Evolutionary conservation across 2,888 invertebrate genomes (phyloP).

Genomic region (Sturmia bella): DNA sequence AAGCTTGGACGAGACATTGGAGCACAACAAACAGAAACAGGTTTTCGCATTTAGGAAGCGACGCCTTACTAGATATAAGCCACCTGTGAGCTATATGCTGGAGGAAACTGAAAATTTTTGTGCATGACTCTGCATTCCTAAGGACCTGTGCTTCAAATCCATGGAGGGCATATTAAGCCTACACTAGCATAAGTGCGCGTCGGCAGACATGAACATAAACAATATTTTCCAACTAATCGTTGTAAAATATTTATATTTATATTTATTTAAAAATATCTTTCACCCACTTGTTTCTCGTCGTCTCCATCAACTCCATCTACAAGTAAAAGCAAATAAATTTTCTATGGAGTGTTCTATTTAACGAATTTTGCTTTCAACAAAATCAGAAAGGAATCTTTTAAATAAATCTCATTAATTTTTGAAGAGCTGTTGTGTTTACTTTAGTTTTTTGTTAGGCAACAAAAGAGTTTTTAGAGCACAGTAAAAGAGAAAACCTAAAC

Average conservation of each 20-base stretch:
- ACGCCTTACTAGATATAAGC: too few relatives aligned
- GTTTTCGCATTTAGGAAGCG: too few relatives aligned
- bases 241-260: slow-evolving; percentile 15
- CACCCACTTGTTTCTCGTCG: slow-evolving; percentile 13
- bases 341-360: slow-evolving; percentile 14
- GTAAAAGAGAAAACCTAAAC: background rate
- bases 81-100: too few relatives aligned
- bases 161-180: too few relatives aligned
- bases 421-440: slow-evolving; percentile 33
- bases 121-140: too few relatives aligned
- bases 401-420: slow-evolving; percentile 49
- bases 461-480: background rate
- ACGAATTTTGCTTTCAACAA: slow-evolving; percentile 17
- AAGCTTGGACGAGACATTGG: too few relatives aligned
- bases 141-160: too few relatives aligned
- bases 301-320: background rate
- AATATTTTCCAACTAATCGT: slow-evolving; percentile 31
- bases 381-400: slow-evolving; percentile 47
- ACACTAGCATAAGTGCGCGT: too few relatives aligned
- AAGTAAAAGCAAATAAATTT: slow-evolving; percentile 24
- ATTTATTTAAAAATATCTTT: slow-evolving; percentile 3
- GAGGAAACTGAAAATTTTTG: too few relatives aligned
- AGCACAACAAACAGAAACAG: too few relatives aligned
- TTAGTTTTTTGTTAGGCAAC: slow-evolving; percentile 43
- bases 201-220: too few relatives aligned